These are phyloP conservation scores for Polymixis flavicincta DNA, from an alignment of 2,888 invertebrate genomes.

Conservation along the genomic window DNA sequence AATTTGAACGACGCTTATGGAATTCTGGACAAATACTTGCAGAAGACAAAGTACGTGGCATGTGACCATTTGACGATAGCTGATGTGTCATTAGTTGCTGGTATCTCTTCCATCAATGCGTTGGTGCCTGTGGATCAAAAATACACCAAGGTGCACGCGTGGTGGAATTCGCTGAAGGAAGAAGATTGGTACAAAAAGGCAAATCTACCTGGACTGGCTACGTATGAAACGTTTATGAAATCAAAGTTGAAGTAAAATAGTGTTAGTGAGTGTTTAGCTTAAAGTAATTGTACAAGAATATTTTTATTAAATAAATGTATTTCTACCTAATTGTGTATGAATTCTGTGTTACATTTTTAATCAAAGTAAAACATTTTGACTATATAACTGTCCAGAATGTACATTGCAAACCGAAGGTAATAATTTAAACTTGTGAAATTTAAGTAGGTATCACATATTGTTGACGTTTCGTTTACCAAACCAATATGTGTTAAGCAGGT, in stretches of 20 bases:
- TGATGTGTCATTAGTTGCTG: conserved; percentile 72
- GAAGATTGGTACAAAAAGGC: conserved; percentile 71
- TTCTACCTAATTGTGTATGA: too few relatives aligned
- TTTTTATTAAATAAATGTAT: too few relatives aligned
- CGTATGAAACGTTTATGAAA: conserved; percentile 51
- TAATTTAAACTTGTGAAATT: too few relatives aligned
- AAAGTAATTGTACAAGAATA: too few relatives aligned
- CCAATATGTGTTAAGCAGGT: too few relatives aligned
- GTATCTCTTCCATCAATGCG: conserved; percentile 66
- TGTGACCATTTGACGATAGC: conserved; percentile 72
- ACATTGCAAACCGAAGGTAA: too few relatives aligned
- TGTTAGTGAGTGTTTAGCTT: background rate
- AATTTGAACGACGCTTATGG: conserved; percentile 71
- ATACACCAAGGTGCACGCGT: conserved; percentile 67
- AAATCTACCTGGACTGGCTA: conserved; percentile 68
- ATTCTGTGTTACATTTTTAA: too few relatives aligned
- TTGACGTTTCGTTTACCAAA: too few relatives aligned
- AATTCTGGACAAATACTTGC: conserved; percentile 73
- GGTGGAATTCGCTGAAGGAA: conserved; percentile 66
- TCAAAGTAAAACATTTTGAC: too few relatives aligned
- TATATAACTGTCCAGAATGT: too few relatives aligned
- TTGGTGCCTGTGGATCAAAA: conserved; percentile 61
- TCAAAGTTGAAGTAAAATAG: conserved; percentile 44
- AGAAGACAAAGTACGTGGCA: conserved; percentile 68
- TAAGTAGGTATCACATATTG: too few relatives aligned